Percentiles rank a stretch among this genome's conserved stretches.
Evolutionary conservation across 2,113 vertebrate species (phyloP).

Genomic region (Podarcis muralis): DNA sequence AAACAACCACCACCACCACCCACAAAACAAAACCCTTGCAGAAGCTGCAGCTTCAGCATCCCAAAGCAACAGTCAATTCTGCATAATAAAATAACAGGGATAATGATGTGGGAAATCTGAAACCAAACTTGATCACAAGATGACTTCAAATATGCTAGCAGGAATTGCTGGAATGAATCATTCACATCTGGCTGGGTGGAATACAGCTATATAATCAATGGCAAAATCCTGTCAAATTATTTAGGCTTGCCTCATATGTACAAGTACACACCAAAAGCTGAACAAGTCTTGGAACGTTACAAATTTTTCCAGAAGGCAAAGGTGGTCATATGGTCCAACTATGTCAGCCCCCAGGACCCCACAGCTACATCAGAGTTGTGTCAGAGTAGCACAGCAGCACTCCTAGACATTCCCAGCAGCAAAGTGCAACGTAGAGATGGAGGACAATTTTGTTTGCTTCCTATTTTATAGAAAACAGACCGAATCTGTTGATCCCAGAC

Average conservation of each 20-base stretch:
- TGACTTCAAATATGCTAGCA: background rate
- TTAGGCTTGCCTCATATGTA: constrained; percentile 22
- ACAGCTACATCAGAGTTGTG: background rate
- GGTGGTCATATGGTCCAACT: background rate
- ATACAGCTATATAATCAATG: background rate
- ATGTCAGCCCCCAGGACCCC: background rate
- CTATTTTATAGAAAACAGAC: too few relatives aligned
- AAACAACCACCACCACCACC: too few relatives aligned
- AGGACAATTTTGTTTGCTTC: background rate
- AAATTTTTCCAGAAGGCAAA: constrained; percentile 31
- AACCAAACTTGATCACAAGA: background rate
- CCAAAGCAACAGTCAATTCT: background rate
- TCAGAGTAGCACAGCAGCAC: background rate
- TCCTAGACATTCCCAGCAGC: background rate
- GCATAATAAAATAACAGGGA: background rate
- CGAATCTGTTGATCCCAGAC: too few relatives aligned
- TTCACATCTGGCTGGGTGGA: background rate
- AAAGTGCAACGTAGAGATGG: background rate
- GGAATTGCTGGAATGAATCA: constrained; percentile 36
- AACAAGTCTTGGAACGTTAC: constrained; percentile 25
- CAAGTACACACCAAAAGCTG: background rate
- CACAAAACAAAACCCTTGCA: too few relatives aligned
- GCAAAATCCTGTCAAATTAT: background rate
- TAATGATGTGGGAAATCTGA: background rate
- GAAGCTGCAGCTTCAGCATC: background rate